Base-by-base conservation (phyloP, 2,888 invertebrate genomes). In the Diaprepes abbreviatus region DNA sequence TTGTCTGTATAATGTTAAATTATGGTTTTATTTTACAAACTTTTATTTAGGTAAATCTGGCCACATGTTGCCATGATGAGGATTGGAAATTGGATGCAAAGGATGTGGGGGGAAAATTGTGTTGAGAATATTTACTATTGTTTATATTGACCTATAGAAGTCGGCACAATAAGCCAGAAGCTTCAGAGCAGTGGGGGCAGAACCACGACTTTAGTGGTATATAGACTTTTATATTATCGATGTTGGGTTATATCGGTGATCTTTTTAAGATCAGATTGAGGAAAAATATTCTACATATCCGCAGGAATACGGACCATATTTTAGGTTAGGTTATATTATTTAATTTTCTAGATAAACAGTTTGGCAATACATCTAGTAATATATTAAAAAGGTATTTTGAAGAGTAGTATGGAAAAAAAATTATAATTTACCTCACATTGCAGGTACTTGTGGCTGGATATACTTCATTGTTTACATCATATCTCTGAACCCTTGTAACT, bases 321-420 rank as follows among this genome's bases (percentile, higher is more conserved):
- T 28, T 36, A 24, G 38, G 43, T 58, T 43, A 28, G 58, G 31
- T 58, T 14, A 28, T 10, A 17, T 14, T 43, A 55, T 64, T 64
- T 64, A 54, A 28, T 31, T 64, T 64, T 31, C 43, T 64, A 64
- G 64, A 43, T 64, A 55, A 64, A 64, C 55, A 31, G 43, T 43
- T 50, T 55, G 64, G 33, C 64, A 19, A 17, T 40, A 2, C 10
- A 7, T 19, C 24, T 24, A 16, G 6, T 7, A 16, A 19, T 31
- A 31, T 50, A 24, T 24, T n/a, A n/a, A n/a, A n/a, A n/a, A n/a
- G n/a, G n/a, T n/a, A n/a, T n/a, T n/a, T n/a, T n/a, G n/a, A n/a
- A n/a, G n/a, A n/a, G n/a, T n/a, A n/a, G n/a, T n/a, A n/a, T n/a
- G n/a, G n/a, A n/a, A n/a, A n/a, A n/a, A n/a, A n/a, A n/a, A n/a